These are phyloP conservation scores for Labroides dimidiatus DNA, from an alignment of 2,797 vertebrate species.

Conservation along the genomic window DNA sequence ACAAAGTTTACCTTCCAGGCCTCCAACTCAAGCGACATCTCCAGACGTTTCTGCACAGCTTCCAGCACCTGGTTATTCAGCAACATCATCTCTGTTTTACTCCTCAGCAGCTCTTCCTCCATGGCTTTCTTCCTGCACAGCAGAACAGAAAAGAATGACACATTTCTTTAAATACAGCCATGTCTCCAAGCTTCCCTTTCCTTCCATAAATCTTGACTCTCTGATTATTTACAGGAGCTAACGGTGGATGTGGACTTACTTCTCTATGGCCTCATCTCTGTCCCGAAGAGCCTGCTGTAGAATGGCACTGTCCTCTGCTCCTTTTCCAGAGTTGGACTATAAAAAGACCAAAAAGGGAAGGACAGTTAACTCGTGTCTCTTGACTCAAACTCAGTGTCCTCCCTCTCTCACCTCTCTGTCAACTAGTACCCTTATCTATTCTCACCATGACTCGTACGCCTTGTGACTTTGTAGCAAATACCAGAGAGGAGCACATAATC, in stretches of 20 bases:
- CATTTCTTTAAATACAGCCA: slow-evolving; percentile 29
- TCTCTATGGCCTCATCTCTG: slow-evolving; percentile 88
- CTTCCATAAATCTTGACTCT: slow-evolving; percentile 18
- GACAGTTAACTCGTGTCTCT: not conserved
- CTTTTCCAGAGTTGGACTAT: slow-evolving; percentile 39
- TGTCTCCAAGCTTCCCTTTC: slow-evolving; percentile 19
- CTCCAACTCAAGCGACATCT: slow-evolving; percentile 87
- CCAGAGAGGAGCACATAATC: not conserved
- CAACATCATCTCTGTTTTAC: slow-evolving; percentile 83
- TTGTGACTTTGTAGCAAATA: slow-evolving; percentile 9
- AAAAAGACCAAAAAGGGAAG: not conserved
- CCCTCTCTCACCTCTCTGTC: not conserved
- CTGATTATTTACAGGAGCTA: slow-evolving; percentile 10
- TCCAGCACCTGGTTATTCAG: slow-evolving; percentile 89
- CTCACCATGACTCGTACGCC: not conserved
- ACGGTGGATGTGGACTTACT: slow-evolving; percentile 74
- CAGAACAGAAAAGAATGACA: slow-evolving; percentile 38
- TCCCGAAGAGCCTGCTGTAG: slow-evolving; percentile 86
- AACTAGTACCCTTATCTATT: not conserved
- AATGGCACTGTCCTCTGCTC: slow-evolving; percentile 61
- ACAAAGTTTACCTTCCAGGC: slow-evolving; percentile 85
- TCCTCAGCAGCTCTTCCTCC: slow-evolving; percentile 86
- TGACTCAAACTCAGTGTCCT: not conserved
- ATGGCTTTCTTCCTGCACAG: slow-evolving; percentile 85
- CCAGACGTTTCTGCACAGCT: slow-evolving; percentile 87